Evolutionary conservation across 1,140 invertebrate species (phyloP).

Genomic region (Cydia splendana): DNA sequence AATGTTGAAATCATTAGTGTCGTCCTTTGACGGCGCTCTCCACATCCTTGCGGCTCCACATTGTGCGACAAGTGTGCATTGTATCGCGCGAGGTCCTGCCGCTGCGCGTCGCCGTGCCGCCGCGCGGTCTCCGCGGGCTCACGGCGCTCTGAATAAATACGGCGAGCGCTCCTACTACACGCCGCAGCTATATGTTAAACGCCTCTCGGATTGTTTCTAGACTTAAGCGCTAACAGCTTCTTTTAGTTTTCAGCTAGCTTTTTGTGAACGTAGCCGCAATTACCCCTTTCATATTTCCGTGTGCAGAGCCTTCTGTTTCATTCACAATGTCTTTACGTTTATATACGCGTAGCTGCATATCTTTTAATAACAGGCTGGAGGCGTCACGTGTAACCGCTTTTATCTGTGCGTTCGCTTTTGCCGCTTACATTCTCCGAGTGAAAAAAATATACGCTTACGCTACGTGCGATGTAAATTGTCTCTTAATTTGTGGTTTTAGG

Average conservation of each 20-base stretch:
- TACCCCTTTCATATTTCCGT: conserved; percentile 70
- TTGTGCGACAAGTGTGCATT: conserved; percentile 31
- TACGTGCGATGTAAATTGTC: conserved; percentile 63
- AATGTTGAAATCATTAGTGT: conserved; percentile 27
- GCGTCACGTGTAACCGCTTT: conserved; percentile 27
- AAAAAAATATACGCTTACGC: conserved; percentile 53
- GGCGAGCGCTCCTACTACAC: conserved; percentile 13
- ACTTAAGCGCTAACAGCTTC: conserved; percentile 65
- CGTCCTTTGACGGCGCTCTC: conserved; percentile 22
- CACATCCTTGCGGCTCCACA: conserved; percentile 12
- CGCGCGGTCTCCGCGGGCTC: conserved; percentile 19
- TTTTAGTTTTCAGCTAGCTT: conserved; percentile 65
- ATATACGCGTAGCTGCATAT: conserved; percentile 53
- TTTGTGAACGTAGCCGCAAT: conserved; percentile 68
- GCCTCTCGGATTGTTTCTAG: conserved; percentile 45
- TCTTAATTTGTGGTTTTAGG: conserved; percentile 59
- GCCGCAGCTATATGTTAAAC: conserved; percentile 41
- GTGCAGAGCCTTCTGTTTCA: conserved; percentile 67
- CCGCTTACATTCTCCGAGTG: conserved; percentile 50
- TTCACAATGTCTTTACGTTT: conserved; percentile 58
- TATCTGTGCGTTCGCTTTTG: conserved; percentile 43
- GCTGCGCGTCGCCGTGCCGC: not conserved
- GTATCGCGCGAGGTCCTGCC: conserved; percentile 32
- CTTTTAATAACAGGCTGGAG: conserved; percentile 45
- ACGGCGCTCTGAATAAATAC: conserved; percentile 35